Evolutionary conservation across 2,888 invertebrate species (phyloP), one percentile per base, ranked within the genome.

Genomic region (Lasiommata megera): DNA sequence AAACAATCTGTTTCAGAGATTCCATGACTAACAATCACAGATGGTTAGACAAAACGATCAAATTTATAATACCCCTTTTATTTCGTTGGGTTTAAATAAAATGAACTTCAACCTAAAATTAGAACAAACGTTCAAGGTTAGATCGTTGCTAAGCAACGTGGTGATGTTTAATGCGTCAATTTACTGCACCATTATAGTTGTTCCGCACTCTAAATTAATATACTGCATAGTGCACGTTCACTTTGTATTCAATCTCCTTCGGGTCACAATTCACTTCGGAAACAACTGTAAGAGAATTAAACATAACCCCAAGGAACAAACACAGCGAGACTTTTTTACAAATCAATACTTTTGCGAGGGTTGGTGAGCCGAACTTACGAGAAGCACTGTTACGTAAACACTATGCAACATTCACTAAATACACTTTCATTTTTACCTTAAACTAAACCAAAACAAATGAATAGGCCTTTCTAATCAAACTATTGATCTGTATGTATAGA

Each of bases 81-180:
- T 23, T 3, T 3, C 23, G 23, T 23, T 23, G 23, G 23, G n/a
- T n/a, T n/a, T 23, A 11, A 54, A 12, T 44, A 31, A 43, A 17
- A 48, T 59, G 18, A 46, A 41, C 38, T 50, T 44, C n/a, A 53
- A 59, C 47, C 60, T 57, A 50, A 54, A 61, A 54, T 56, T 56
- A 55, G 60, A 60, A 60, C 44, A 46, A 55, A 43, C 18, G 44
- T 63, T 65, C 66, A 65, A 67, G 65, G 66, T 67, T 60, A 61
- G 50, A 38, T 54, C 67, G 86, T 88, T 87, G 84, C 88, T 77
- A 74, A 69, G 88, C 80, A 86, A 87, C 87, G 73, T 72, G 53
- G 56, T 68, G 65, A 67, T 65, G 66, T 63, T 62, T 61, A 78
- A 74, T 84, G 84, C 85, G 82, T 76, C 74, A 82, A 78, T 76